Conservation (phyloP, 1,140 invertebrate genomes). For the Caenorhabditis latens region DNA sequence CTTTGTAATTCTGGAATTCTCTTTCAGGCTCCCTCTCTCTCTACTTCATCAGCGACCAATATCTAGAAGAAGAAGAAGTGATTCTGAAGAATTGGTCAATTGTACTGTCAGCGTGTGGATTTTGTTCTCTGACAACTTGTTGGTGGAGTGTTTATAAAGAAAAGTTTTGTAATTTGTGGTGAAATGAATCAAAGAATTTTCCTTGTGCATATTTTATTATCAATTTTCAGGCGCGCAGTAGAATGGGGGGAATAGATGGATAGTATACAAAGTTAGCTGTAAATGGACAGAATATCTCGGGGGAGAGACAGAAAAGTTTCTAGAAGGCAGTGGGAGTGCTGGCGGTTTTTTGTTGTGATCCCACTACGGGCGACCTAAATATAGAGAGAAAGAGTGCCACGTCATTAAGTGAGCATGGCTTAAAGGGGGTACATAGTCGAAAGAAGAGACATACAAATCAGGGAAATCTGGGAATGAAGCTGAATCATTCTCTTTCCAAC, state of each 20-base stretch:
- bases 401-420: too few relatives aligned
- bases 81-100: background rate
- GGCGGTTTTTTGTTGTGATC: conserved; percentile 23
- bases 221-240: conserved; percentile 52
- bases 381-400: background rate
- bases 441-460: background rate
- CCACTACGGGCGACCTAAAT: conserved; percentile 48
- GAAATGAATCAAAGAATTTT: background rate
- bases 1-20: background rate
- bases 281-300: too few relatives aligned
- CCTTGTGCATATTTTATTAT: conserved; percentile 50
- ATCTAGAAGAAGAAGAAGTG: background rate
- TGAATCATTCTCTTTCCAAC: conserved; percentile 43
- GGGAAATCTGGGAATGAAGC: conserved; percentile 19
- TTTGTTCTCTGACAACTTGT: background rate
- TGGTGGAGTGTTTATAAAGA: conserved; percentile 23
- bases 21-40: background rate
- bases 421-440: background rate
- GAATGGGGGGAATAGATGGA: background rate
- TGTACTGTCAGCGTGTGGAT: background rate
- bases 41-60: background rate
- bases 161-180: conserved; percentile 32
- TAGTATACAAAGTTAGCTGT: background rate
- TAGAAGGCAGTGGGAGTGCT: conserved; percentile 52
- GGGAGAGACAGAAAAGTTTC: background rate